Conservation (phyloP, 1,140 invertebrate genomes). For the Macrosteles quadrilineatus region DNA sequence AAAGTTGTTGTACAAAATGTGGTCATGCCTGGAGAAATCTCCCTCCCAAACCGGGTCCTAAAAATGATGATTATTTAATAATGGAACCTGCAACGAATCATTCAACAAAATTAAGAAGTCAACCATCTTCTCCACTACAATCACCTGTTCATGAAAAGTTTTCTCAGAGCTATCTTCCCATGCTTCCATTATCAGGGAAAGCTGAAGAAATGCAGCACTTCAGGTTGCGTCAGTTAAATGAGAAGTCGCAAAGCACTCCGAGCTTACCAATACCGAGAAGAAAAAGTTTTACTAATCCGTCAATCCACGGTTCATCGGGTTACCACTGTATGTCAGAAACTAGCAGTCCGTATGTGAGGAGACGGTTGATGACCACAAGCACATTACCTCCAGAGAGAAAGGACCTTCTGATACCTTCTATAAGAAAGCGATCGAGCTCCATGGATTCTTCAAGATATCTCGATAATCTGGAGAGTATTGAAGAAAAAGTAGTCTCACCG, state of each 20-base stretch:
- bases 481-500: slow-evolving; percentile 35
- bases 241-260: slow-evolving; percentile 68
- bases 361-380: slow-evolving; percentile 61
- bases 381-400: background rate
- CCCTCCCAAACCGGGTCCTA: slow-evolving; percentile 16
- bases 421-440: slow-evolving; percentile 60
- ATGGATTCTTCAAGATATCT: slow-evolving; percentile 67
- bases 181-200: slow-evolving; percentile 34
- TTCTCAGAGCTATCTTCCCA: slow-evolving; percentile 38
- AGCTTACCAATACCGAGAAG: slow-evolving; percentile 54
- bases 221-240: slow-evolving; percentile 42
- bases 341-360: slow-evolving; percentile 61
- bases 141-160: slow-evolving; percentile 6
- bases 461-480: slow-evolving; percentile 57
- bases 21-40: slow-evolving; percentile 51
- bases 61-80: slow-evolving; percentile 62
- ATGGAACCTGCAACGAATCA: slow-evolving; percentile 61
- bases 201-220: slow-evolving; percentile 14
- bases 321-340: slow-evolving; percentile 36
- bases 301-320: slow-evolving; percentile 55
- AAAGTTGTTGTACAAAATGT: slow-evolving; percentile 61
- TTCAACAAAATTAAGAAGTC: background rate
- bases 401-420: background rate
- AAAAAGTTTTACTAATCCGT: slow-evolving; percentile 54
- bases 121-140: slow-evolving; percentile 29